phyloP scores from a whole-genome alignment of 2,113 vertebrate species.

The Pampusana beccarii region DNA sequence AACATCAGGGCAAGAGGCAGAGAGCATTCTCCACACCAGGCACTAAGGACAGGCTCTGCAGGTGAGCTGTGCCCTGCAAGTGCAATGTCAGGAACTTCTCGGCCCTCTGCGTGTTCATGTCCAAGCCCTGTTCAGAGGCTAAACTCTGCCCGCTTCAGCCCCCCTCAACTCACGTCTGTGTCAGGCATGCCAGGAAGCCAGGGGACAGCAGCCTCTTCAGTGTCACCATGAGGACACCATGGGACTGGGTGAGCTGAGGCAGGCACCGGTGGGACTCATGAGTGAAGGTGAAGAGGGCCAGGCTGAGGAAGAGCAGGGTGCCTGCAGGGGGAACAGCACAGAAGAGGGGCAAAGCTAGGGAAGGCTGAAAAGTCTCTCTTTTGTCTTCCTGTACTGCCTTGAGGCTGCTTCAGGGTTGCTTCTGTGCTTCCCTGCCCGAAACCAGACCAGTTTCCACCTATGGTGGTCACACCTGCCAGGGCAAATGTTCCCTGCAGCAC shows the following conservation, averaged over 20 bases:
- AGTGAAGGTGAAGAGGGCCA: constrained; percentile 69
- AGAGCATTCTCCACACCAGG: not conserved
- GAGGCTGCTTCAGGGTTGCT: not conserved
- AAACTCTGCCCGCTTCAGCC: not conserved
- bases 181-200: constrained; percentile 69
- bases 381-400: not conserved
- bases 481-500: not conserved
- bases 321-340: constrained; percentile 54
- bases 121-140: not conserved
- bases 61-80: not conserved
- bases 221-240: constrained; percentile 60
- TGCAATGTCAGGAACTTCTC: not conserved
- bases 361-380: not conserved
- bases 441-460: not conserved
- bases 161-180: constrained; percentile 71
- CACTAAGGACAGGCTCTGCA: not conserved
- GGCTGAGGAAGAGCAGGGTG: constrained; percentile 68
- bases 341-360: not conserved
- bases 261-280: constrained; percentile 70
- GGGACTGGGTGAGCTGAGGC: constrained; percentile 62
- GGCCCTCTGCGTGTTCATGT: fast-evolving
- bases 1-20: not conserved
- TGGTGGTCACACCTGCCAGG: not conserved
- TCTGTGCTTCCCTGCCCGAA: not conserved
- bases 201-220: constrained; percentile 73